Conservation (phyloP, 2,113 vertebrate species). For the Ploceus nigricollis region DNA sequence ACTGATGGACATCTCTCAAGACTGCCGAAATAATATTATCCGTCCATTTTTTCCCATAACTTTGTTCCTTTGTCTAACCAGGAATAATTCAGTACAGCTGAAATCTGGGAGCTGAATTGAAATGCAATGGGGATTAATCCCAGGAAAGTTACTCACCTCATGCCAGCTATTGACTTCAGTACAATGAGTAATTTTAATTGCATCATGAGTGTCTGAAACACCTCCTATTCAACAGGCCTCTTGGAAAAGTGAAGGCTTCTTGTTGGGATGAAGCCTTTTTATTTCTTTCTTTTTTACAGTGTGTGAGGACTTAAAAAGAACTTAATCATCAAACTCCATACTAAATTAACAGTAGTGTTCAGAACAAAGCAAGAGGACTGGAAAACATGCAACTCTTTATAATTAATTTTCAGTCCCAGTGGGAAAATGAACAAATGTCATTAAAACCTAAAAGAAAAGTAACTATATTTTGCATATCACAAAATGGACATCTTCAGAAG, state of each 20-base stretch:
- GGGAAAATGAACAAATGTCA: not conserved
- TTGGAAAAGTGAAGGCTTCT: not conserved
- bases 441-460: not conserved
- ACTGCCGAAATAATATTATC: not conserved
- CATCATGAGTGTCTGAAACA: not conserved
- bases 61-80: not conserved
- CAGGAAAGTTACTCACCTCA: not conserved
- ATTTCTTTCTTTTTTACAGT: not conserved
- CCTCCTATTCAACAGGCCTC: not conserved
- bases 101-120: not conserved
- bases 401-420: not conserved
- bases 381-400: not conserved
- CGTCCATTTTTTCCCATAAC: not conserved
- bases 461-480: not conserved
- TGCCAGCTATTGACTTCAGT: not conserved
- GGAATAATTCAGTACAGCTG: slow-evolving; percentile 24
- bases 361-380: not conserved
- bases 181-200: not conserved
- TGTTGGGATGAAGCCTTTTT: not conserved
- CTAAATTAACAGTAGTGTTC: not conserved
- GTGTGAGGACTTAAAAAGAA: not conserved
- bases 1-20: not conserved
- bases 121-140: slow-evolving; percentile 9
- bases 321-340: not conserved
- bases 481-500: not conserved